A percentile compares a stretch with the other conserved stretches of the same genome.
Conservation (phyloP, 2,113 vertebrate species). For the Pachyramphus minor region DNA sequence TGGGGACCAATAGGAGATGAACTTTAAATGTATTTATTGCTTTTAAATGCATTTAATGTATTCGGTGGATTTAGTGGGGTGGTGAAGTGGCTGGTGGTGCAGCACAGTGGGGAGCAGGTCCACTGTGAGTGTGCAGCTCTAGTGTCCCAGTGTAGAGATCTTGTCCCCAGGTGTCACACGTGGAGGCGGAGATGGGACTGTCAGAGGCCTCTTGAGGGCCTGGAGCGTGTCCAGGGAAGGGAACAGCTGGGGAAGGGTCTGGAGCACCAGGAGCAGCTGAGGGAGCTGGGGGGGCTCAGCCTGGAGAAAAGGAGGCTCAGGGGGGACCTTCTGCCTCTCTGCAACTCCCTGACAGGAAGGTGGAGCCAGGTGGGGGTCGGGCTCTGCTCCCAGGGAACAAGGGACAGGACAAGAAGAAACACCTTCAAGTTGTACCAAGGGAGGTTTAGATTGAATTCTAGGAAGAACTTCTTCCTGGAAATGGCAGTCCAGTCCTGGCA, state of each 20-base stretch:
- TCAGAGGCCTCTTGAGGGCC: neutral
- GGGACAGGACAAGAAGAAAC: neutral
- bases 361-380: neutral
- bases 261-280: neutral
- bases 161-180: accelerated
- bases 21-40: neutral
- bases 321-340: neutral
- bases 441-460: neutral
- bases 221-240: neutral
- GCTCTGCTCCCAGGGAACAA: neutral
- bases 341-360: neutral
- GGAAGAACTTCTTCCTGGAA: neutral
- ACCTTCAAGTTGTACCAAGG: too few relatives aligned
- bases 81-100: accelerated
- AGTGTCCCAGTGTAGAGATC: neutral
- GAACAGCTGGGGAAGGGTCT: neutral
- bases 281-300: neutral
- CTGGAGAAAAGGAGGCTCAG: neutral
- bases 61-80: too few relatives aligned
- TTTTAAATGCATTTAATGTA: neutral
- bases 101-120: neutral
- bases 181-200: neutral
- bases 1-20: neutral
- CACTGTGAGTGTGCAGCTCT: neutral
- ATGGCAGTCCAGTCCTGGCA: neutral